These are phyloP conservation scores for Tamias sibiricus DNA, from an alignment of 2,113 vertebrate genomes.

Conservation along the genomic window DNA sequence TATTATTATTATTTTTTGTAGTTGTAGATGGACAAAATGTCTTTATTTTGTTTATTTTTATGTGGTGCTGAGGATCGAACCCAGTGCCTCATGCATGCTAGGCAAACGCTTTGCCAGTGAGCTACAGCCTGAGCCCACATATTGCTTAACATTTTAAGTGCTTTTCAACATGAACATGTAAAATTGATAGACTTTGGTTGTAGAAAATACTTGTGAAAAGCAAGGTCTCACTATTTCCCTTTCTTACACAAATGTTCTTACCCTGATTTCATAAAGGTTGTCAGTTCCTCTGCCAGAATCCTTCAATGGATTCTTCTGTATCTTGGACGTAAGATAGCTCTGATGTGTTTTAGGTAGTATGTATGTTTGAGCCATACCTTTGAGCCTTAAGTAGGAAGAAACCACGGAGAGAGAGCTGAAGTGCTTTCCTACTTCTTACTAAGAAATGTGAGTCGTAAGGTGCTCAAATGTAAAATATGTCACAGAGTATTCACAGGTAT, in stretches of 20 bases:
- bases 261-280: constrained; percentile 21
- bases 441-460: constrained; percentile 36
- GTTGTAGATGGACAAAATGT: too few relatives aligned
- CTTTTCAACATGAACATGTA: background rate
- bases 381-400: constrained; percentile 28
- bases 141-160: too few relatives aligned
- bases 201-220: constrained; percentile 38
- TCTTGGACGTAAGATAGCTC: background rate
- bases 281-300: background rate
- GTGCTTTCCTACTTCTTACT: constrained; percentile 19
- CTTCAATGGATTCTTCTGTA: background rate
- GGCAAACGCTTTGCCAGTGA: too few relatives aligned
- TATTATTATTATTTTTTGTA: too few relatives aligned
- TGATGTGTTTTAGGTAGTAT: background rate
- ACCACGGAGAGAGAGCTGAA: background rate
- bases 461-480: background rate
- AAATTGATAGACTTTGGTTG: background rate
- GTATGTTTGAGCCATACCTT: background rate
- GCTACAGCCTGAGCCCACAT: too few relatives aligned
- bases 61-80: too few relatives aligned
- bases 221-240: background rate
- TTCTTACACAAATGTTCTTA: background rate
- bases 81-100: too few relatives aligned
- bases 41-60: too few relatives aligned
- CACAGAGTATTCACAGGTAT: background rate